Percentiles rank a stretch among this genome's conserved stretches.
These are phyloP conservation scores for Chamaetylas fuelleborni DNA, from an alignment of 2,113 vertebrate genomes.

Conservation along the genomic window DNA sequence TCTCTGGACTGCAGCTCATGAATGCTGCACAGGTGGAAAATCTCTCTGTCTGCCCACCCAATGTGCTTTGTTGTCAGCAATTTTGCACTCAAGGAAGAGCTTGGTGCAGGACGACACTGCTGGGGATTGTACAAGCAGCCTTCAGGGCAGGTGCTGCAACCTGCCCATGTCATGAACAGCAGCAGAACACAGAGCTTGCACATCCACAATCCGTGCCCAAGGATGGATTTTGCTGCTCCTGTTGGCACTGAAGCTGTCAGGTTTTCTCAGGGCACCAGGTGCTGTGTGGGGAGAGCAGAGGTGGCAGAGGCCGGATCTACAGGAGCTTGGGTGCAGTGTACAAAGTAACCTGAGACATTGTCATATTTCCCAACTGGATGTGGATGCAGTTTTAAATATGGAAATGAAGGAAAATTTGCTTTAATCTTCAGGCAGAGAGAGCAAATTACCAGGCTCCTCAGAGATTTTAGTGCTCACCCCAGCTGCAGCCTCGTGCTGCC, in stretches of 20 bases:
- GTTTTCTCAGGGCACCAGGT: background rate
- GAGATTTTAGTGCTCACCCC: background rate
- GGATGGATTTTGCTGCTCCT: background rate
- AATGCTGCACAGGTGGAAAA: background rate
- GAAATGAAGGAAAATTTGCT: background rate
- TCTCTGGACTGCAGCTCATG: accelerated
- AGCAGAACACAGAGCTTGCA: background rate
- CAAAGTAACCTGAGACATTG: background rate
- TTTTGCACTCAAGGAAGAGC: background rate
- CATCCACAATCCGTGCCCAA: accelerated
- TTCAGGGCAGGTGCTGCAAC: background rate
- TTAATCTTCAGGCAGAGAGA: background rate
- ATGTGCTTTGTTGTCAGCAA: accelerated
- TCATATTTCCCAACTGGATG: background rate
- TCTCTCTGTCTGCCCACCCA: background rate
- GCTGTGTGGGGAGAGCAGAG: background rate
- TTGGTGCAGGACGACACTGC: accelerated
- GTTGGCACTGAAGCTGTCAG: accelerated
- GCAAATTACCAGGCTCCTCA: background rate
- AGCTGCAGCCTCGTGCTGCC: background rate
- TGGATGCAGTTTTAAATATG: background rate
- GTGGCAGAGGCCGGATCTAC: background rate
- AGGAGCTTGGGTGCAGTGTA: background rate
- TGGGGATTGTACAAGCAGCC: accelerated
- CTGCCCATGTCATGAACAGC: accelerated